A percentile compares a stretch with the other conserved stretches of the same genome.
phyloP scores from a whole-genome alignment of 2,888 invertebrate species.

The Polyommatus iphigenia region DNA sequence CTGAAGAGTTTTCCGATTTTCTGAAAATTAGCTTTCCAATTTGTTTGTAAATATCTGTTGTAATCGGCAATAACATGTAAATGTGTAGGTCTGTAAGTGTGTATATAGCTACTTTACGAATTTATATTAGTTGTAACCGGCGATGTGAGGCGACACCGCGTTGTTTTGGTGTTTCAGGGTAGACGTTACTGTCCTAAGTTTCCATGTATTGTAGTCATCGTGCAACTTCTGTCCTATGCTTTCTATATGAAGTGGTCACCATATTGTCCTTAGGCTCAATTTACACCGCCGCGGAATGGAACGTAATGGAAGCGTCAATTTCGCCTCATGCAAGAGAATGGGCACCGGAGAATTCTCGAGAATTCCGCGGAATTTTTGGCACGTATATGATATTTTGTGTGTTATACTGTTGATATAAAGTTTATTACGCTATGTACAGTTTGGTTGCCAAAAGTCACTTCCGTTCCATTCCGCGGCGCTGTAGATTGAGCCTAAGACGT shows the following conservation, averaged over 20 bases:
- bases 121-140: constrained; percentile 64
- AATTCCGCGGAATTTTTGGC: no score
- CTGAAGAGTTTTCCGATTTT: neutral
- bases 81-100: constrained; percentile 57
- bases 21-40: neutral
- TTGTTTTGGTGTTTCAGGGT: constrained; percentile 29
- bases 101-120: constrained; percentile 79
- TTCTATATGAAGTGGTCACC: neutral
- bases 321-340: no score
- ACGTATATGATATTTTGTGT: no score
- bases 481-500: no score
- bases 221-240: neutral
- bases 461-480: no score
- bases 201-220: neutral
- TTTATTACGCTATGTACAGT: no score
- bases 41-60: constrained; percentile 32
- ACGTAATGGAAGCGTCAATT: no score
- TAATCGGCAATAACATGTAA: constrained; percentile 40
- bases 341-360: no score
- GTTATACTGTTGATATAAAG: no score
- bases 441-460: no score
- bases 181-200: constrained; percentile 10
- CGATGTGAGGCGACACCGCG: neutral
- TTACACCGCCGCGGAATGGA: no score
- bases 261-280: neutral